Evolutionary conservation across 1,140 invertebrate species (phyloP).

Genomic region (Cheumatopsyche charites): DNA sequence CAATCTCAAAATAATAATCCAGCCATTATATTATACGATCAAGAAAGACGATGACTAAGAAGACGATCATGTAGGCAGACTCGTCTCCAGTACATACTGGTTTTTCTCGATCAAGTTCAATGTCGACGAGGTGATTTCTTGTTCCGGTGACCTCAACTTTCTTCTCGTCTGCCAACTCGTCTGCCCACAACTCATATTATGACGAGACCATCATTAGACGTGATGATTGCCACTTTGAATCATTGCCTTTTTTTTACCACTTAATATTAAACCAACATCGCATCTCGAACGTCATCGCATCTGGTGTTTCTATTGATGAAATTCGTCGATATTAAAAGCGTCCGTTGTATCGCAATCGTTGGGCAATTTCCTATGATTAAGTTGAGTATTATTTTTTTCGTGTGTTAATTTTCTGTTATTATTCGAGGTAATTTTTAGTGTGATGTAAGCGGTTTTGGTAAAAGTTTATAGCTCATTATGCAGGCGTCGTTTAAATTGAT

Average conservation of each 20-base stretch:
- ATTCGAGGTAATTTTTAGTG: no score
- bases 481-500: no score
- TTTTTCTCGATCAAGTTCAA: slow-evolving; percentile 36
- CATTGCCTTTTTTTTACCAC: slow-evolving; percentile 4
- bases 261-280: no score
- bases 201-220: neutral
- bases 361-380: no score
- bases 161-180: slow-evolving; percentile 31
- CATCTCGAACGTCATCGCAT: neutral
- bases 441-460: no score
- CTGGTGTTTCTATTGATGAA: neutral
- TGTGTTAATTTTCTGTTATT: no score
- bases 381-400: no score
- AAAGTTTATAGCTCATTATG: no score
- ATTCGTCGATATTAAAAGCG: neutral
- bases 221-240: neutral
- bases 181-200: slow-evolving; percentile 27
- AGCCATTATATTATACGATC: no score
- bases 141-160: slow-evolving; percentile 35
- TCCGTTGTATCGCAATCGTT: slow-evolving; percentile 1
- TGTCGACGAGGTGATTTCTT: slow-evolving; percentile 32
- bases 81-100: slow-evolving; percentile 15
- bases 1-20: no score
- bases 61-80: slow-evolving; percentile 7
- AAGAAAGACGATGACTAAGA: neutral